Base-by-base conservation (phyloP, 2,797 vertebrate genomes). In the Rhinoraja longicauda region DNA sequence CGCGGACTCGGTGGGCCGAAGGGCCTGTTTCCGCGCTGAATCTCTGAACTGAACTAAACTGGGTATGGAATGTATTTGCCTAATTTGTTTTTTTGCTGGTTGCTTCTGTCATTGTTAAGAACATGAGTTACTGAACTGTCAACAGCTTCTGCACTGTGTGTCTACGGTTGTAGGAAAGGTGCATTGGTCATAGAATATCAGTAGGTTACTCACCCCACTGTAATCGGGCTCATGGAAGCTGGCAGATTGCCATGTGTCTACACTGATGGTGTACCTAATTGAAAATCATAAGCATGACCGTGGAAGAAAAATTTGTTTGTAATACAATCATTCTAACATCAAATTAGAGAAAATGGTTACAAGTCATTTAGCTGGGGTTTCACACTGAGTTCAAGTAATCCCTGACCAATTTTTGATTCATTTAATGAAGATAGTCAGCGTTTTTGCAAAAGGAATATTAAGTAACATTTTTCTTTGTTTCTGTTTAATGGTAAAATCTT, bases 281-380 rank as follows among this genome's bases (percentile, higher is more conserved):
- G 97, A 97, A 97, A 97, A 97, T 97, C 96, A 97, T 96, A 97
- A 95, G 96, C 96, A 96, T 96, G 96, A 97, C 96, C 96, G 96
- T 97, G 95, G 96, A 97, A 96, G 96, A 97, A 96, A 97, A 96
- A 96, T 97, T 96, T 96, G 96, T 96, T 97, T 97, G 96, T 95
- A 96, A 96, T 96, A 96, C 96, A 96, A 97, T 97, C 96, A 96
- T 96, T 97, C 96, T 96, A 97, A 97, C 96, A 96, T 92, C 90
- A 97, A 97, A 97, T 97, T 96, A 97, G 96, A 96, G 96, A 96
- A 96, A 96, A 96, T 97, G 96, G 96, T 96, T 96, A 96, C 96
- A 96, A 96, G 96, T 96, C 96, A 95, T 96, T 96, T 97, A 97
- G 96, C 96, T 96, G 96, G 97, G 96, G 96, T 97, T 97, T 96